Evolutionary conservation across 2,797 vertebrate species (phyloP).

Genomic region (Phalloptychus januarius): DNA sequence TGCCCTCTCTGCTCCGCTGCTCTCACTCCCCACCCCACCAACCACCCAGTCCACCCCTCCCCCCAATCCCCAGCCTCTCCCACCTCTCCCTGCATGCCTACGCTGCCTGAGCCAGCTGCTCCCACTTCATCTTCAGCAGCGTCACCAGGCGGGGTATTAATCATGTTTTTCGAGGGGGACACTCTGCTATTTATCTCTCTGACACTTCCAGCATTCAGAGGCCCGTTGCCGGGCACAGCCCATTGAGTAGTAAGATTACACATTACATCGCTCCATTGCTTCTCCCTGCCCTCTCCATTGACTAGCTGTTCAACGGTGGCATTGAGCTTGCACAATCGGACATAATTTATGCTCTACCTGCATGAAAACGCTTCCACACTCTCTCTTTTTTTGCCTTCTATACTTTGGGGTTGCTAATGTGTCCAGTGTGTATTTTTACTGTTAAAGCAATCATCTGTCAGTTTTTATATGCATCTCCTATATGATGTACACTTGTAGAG

Average conservation of each 20-base stretch:
- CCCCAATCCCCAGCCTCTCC: constrained; percentile 61
- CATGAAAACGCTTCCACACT: constrained; percentile 76
- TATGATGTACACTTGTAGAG: not conserved
- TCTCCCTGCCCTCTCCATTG: constrained; percentile 99
- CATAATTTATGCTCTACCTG: constrained; percentile 94
- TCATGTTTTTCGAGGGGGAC: constrained; percentile 99
- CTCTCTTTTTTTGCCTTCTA: constrained; percentile 35
- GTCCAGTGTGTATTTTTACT: constrained; percentile 45
- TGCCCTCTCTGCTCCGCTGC: constrained; percentile 98
- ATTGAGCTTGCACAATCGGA: constrained; percentile 93
- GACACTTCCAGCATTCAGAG: constrained; percentile 97
- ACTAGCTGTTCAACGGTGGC: constrained; percentile 96
- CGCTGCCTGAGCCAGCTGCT: constrained; percentile 99
- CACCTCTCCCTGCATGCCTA: constrained; percentile 90
- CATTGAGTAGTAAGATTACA: constrained; percentile 99
- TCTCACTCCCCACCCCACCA: constrained; percentile 70
- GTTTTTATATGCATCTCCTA: constrained; percentile 34
- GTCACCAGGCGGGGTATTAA: constrained; percentile 99
- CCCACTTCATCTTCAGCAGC: constrained; percentile 99
- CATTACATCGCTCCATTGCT: constrained; percentile 99
- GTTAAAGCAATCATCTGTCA: constrained; percentile 57
- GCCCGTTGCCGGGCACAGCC: constrained; percentile 97
- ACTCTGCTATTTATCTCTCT: constrained; percentile 99
- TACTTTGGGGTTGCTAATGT: constrained; percentile 66
- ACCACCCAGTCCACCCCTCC: constrained; percentile 67